Evolutionary conservation across 2,888 invertebrate genomes (phyloP).

Genomic region (Lycocerus yunnanus): DNA sequence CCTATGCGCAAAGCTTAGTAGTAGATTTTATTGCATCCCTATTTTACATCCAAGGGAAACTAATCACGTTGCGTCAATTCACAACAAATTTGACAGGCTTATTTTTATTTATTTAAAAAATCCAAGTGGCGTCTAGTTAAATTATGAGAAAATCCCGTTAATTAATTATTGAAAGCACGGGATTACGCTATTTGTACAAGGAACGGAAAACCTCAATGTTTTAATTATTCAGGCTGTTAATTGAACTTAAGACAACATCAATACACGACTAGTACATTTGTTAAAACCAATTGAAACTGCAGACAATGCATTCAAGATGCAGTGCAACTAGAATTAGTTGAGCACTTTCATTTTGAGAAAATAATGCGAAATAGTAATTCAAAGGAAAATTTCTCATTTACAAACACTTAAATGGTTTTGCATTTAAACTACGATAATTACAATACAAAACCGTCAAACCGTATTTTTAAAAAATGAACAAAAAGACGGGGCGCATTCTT

Average conservation of each 20-base stretch:
- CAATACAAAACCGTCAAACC: background rate
- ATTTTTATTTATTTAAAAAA: background rate
- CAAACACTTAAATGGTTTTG: constrained; percentile 13
- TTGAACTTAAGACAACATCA: constrained; percentile 24
- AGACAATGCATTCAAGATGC: constrained; percentile 30
- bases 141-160: background rate
- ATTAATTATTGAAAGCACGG: background rate
- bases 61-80: background rate
- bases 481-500: background rate
- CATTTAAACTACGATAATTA: background rate
- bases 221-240: background rate
- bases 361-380: constrained; percentile 22
- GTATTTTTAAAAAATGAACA: background rate
- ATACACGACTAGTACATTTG: constrained; percentile 29
- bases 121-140: background rate
- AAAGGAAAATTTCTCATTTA: constrained; percentile 14
- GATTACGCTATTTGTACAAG: background rate
- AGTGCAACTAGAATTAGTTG: constrained; percentile 28
- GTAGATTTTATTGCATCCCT: constrained; percentile 12
- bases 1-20: constrained; percentile 16
- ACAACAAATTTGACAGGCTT: background rate
- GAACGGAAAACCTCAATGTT: background rate
- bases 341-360: constrained; percentile 28
- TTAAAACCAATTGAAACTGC: constrained; percentile 29
- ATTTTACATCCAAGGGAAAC: constrained; percentile 3